Evolutionary conservation across 1,140 invertebrate genomes (phyloP), one percentile per base, ranked within the genome.

Genomic region (Ephestia elutella): DNA sequence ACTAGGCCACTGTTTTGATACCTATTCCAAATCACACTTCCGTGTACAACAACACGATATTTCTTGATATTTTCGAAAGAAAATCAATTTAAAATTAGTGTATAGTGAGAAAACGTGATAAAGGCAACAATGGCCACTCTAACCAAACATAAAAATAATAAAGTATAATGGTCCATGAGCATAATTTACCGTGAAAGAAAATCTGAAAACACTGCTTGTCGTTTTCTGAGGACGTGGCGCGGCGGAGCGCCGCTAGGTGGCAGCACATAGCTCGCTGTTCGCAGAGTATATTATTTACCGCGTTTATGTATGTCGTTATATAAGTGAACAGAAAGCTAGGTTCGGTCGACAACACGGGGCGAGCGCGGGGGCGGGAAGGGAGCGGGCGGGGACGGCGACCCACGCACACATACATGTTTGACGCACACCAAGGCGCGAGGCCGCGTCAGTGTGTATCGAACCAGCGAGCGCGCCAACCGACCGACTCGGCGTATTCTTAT

Each of bases 301-400:
- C 69, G 72, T 73, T 75, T 85, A 82, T 82, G 72, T 81, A 79
- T 79, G 81, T 81, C 68, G 85, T 88, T 88, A 88, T 88, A 87
- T 88, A 86, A 88, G 81, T 75, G 81, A 88, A 88, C 83, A 86
- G 83, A 88, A 88, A 88, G 86, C 86, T 86, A 85, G 78, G 78
- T 79, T 80, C 75, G 77, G 75, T 65, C 70, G 71, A 68, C 68
- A 67, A 53, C 50, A 62, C 61, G 66, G 55, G 55, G 66, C 56
- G 69, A 57, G 57, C 57, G 54, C 1, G 38, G 38, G 13, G 38
- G 59, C 17, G 54, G 28, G 30, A 50, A 19, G 62, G 57, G 21
- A 55, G 3, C 4, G 21, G 51, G 68, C 9, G 66, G 62, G 62
- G 63, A 66, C 64, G 56, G 53, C 58, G 67, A 56, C 65, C 65